Base-by-base conservation (phyloP, 2,113 vertebrate species). In the Aptenodytes patagonicus region DNA sequence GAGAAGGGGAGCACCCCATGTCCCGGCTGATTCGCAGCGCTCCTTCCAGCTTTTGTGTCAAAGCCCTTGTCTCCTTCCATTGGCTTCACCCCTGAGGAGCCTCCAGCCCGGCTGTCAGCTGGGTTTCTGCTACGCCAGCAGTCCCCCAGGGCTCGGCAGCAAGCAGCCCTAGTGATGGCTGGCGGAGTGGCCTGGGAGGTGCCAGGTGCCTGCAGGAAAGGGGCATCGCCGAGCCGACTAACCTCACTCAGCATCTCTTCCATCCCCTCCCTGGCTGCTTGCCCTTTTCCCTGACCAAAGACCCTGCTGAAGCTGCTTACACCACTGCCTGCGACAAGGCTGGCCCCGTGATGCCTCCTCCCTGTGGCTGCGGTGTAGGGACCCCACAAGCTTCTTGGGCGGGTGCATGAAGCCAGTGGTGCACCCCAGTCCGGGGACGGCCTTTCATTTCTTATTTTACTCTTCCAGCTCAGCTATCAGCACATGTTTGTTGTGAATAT, bases 311-410 rank as follows among this genome's bases (percentile, higher is more conserved):
- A 77, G 75, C 79, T 34, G 51, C 38, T 40, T 2, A 26, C 40
- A 4, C 25, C 11, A 0, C 62, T 24, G 36, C 58, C 64, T 8
- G 42, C 2, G 13, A 12, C 19, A 3, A 1, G 20, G 13, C 31
- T 18, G 52, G 4, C 26, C 13, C 51, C 1, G 0, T 8, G 38
- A 24, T 70, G 42, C 47, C 55, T 85, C 22, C 36, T 57, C 14
- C 7, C 19, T 0, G 0, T 7, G 58, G 22, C 32, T 61, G 71
- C 1, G 11, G 17, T 4, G 7, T 5, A 10, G 82, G 46, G 44
- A 89, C 38, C 64, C 65, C 65, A 2, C 0, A 2, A 18, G 16
- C 61, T 9, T 13, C 36, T 32, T 3, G 0, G 49, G 62, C 13
- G 42, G 42, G 42, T 21, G 29, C 17, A 5, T 3, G 5, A 57